Base-by-base conservation (phyloP, 2,113 vertebrate species). In the Trinectes maculatus region DNA sequence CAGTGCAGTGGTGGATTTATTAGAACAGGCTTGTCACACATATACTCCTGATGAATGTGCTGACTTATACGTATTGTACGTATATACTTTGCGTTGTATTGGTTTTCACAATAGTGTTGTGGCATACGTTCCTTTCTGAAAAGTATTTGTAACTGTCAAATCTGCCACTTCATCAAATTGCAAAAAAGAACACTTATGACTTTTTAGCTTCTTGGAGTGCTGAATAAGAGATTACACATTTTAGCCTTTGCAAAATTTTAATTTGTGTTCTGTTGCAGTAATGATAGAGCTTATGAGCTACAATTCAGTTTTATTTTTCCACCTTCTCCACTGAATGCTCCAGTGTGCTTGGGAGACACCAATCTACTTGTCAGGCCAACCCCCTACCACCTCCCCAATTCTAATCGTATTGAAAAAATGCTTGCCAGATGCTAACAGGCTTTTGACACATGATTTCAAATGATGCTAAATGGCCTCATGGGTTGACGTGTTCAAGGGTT, bases 401-500 rank as follows among this genome's bases (percentile, higher is more conserved):
- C 16, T 34, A 69, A 59, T 81, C 25, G 22, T 15, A 70, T 76
- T 80, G 57, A 12, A 49, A 62, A 84, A 87, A 80, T 61, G 46
- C 47, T 46, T 68, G 29, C 76, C 87, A 90, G 73, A 88, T 89
- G 89, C 80, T 55, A 33, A 29, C 64, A 12, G 46, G 65, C 78
- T 60, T 87, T 78, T 84, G 80, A 87, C 81, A 79, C 55, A 65
- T 57, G 49, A 87, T 82, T 89, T 86, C 85, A 80, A 86, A 86
- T 89, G 73, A 86, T 76, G 75, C 82, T 88, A 87, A 89, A 86
- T 85, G 77, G 83, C 79, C 54, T 80, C 73, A 60, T 74, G 66
- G 71, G 61, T 83, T 84, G 86, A 88, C 81, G 84, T 87, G 86
- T 86, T 61, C 74, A 34, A 31, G 74, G 90, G 87, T 91, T 91